Conservation (phyloP, 2,888 invertebrate genomes). For the Phortica okadai region DNA sequence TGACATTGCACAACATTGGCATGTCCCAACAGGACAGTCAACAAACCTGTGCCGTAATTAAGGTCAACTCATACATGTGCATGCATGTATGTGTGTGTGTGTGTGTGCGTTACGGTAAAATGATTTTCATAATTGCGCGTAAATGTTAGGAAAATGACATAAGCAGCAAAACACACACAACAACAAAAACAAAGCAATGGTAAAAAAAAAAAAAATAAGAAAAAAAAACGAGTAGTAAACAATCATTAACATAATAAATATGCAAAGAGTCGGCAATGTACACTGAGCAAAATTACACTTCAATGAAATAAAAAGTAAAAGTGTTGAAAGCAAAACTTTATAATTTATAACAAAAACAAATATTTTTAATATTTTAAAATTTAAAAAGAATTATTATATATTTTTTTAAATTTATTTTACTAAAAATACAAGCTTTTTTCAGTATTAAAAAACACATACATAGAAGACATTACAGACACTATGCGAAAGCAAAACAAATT, state of each 20-base stretch:
- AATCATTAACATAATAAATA: conserved; percentile 20
- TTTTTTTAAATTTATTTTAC: neutral
- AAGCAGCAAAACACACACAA: neutral
- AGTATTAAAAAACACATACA: neutral
- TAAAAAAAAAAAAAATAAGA: neutral
- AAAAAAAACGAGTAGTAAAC: neutral
- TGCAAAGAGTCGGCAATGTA: neutral
- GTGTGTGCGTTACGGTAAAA: neutral
- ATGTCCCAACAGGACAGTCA: conserved; percentile 36
- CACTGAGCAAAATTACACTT: neutral
- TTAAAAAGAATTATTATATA: too few species aligned
- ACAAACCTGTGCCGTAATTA: conserved; percentile 50
- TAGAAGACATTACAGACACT: neutral
- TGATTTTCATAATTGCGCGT: conserved; percentile 40
- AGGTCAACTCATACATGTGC: conserved; percentile 48
- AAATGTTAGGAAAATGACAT: conserved; percentile 40
- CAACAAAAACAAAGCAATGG: neutral
- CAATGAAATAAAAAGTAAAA: neutral
- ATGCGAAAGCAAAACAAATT: neutral
- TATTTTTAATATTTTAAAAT: too few species aligned
- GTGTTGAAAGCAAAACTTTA: neutral
- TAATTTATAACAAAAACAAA: neutral
- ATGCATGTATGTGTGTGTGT: neutral
- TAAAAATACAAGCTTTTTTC: neutral
- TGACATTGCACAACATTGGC: neutral